These are phyloP conservation scores for Tetragnatha versicolor DNA, from an alignment of 1,140 invertebrate genomes.

Conservation along the genomic window DNA sequence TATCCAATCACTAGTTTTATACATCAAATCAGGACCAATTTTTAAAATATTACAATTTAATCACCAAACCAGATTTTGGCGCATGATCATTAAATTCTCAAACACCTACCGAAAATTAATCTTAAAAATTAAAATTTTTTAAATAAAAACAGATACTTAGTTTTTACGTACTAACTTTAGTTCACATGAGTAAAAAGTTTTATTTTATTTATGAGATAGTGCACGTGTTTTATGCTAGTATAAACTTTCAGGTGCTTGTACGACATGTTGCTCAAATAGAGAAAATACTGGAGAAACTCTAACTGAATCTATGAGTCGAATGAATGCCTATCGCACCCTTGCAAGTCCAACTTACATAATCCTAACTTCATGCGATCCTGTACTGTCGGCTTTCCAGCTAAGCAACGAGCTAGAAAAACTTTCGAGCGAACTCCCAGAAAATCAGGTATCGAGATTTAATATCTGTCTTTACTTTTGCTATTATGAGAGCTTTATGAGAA, in stretches of 20 bases:
- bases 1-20: no score
- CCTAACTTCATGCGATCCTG: slow-evolving; percentile 82
- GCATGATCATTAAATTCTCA: no score
- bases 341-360: slow-evolving; percentile 90
- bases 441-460: slow-evolving; percentile 46
- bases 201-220: not conserved
- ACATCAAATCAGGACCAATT: no score
- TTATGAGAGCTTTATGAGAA: not conserved
- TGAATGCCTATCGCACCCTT: slow-evolving; percentile 90
- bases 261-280: slow-evolving; percentile 76
- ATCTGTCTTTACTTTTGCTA: not conserved
- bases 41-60: no score
- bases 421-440: slow-evolving; percentile 80
- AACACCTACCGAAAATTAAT: no score
- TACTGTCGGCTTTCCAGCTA: slow-evolving; percentile 82
- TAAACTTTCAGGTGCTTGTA: slow-evolving; percentile 69
- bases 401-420: slow-evolving; percentile 82
- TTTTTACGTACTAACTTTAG: no score
- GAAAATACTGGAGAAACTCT: slow-evolving; percentile 77
- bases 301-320: slow-evolving; percentile 83
- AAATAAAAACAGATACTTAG: no score
- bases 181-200: not conserved
- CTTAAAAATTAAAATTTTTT: no score
- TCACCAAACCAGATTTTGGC: no score
- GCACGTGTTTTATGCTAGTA: not conserved